Evolutionary conservation across 2,797 vertebrate genomes (phyloP), one percentile per base, ranked within the genome.

Genomic region (Malacoctenus gilli): DNA sequence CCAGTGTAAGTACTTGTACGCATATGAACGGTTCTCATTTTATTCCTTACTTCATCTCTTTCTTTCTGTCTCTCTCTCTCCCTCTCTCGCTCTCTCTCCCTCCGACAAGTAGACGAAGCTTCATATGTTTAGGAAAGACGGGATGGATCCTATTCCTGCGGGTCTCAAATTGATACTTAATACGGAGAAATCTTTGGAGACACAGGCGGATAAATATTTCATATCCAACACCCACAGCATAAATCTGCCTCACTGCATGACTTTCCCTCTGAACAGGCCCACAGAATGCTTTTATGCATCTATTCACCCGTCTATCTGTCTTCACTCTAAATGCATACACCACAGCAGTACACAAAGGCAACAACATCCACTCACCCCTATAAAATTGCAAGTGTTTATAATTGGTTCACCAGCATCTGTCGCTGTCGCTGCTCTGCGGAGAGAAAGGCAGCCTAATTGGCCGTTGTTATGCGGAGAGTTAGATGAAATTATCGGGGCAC

Each of bases 121-220:
- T 34, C 12, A 15, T 37, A 15, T 19, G 44, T 49, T n/a, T n/a
- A n/a, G n/a, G n/a, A n/a, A n/a, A n/a, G n/a, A n/a, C n/a, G n/a
- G n/a, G n/a, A n/a, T n/a, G n/a, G n/a, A n/a, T 59, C 20, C 23
- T 34, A 19, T 47, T 71, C 49, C 53, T 57, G 13, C 53, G 34
- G 49, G 56, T 47, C 50, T 28, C 40, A 48, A 74, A 83, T 49
- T 59, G 50, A 83, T 68, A 77, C 59, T 75, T 71, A 75, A 74
- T 39, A 75, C 38, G 44, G 28, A 41, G 68, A 66, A 70, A 64
- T 75, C 70, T 74, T 74, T 18, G 63, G 70, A 61, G 74, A 70
- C 35, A 30, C 48, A 69, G 59, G 28, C 15, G 25, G 37, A 82
- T 83, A 51, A 81, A 85, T 80, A 79, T 82, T 80, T 85, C 35